These are phyloP conservation scores for Epicampocera succincta DNA, from an alignment of 2,888 invertebrate species.

Conservation along the genomic window DNA sequence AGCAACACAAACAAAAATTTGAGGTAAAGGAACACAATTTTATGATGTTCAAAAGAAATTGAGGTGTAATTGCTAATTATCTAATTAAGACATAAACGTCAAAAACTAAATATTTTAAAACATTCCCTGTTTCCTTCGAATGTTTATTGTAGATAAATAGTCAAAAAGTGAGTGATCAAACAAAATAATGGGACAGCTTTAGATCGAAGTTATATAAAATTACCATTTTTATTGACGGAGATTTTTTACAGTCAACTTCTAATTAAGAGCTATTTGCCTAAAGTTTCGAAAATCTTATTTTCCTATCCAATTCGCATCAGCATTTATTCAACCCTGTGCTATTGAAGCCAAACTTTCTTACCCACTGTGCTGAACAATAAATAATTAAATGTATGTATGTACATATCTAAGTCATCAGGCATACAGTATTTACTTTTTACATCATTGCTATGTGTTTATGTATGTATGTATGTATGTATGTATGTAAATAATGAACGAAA, in stretches of 20 bases:
- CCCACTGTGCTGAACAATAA: constrained; percentile 33
- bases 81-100: constrained; percentile 73
- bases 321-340: not conserved
- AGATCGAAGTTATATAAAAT: not conserved
- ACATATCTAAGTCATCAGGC: no score
- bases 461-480: no score
- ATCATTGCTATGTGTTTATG: no score
- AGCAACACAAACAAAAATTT: constrained; percentile 12
- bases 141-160: not conserved
- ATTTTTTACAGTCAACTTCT: not conserved
- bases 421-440: no score
- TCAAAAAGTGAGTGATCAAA: not conserved
- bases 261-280: no score
- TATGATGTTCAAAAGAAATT: not conserved
- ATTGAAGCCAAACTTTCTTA: not conserved
- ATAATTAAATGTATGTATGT: no score
- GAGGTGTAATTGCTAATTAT: constrained; percentile 70
- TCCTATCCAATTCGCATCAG: not conserved
- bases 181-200: no score
- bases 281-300: no score
- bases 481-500: not conserved
- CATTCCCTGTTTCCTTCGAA: not conserved
- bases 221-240: not conserved
- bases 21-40: not conserved
- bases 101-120: constrained; percentile 65